Percentiles rank a stretch among this genome's conserved stretches.
These are phyloP conservation scores for Metaphire vulgaris DNA, from an alignment of 1,140 invertebrate genomes.

Conservation along the genomic window DNA sequence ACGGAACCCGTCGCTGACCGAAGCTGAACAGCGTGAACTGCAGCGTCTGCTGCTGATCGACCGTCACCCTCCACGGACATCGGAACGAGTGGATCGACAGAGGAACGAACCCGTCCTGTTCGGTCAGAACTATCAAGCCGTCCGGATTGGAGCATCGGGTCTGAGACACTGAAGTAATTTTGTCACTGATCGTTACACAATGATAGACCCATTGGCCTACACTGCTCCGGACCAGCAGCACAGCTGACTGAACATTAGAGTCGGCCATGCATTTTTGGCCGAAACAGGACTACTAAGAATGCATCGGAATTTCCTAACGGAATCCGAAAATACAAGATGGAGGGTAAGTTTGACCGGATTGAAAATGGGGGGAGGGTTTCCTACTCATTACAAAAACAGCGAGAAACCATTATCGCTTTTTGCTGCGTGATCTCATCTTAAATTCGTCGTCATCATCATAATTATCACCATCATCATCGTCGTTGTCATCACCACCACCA, in stretches of 20 bases:
- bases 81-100: not conserved
- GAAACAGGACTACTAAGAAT: no score
- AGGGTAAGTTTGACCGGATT: no score
- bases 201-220: no score
- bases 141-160: not conserved
- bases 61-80: slow-evolving; percentile 9
- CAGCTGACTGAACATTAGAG: no score
- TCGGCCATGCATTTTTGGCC: no score
- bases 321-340: no score
- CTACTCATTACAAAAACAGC: no score
- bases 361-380: no score
- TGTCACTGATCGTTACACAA: no score
- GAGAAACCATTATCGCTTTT: not conserved
- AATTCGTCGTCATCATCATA: not conserved
- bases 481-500: not conserved
- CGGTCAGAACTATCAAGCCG: not conserved
- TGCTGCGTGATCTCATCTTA: not conserved
- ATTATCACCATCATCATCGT: not conserved
- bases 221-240: no score
- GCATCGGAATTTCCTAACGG: no score
- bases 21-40: slow-evolving; percentile 7
- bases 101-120: slow-evolving; percentile 3
- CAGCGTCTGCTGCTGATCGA: slow-evolving; percentile 9
- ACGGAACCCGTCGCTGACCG: not conserved
- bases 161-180: not conserved